Evolutionary conservation across 2,113 vertebrate species (phyloP).

Genomic region (Myiozetetes cayanensis): DNA sequence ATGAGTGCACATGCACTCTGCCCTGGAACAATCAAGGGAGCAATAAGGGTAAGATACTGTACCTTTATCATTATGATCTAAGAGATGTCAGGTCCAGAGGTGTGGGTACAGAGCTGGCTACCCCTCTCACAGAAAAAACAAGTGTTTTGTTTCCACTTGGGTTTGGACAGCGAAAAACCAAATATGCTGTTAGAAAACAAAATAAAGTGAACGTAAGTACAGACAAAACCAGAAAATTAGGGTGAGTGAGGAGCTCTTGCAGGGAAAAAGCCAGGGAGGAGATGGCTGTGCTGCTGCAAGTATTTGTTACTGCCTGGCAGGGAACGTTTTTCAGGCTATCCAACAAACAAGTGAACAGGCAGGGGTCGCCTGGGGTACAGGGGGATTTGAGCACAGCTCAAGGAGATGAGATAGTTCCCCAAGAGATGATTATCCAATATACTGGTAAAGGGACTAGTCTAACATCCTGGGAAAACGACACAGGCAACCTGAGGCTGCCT

Average conservation of each 20-base stretch:
- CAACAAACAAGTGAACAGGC: background rate
- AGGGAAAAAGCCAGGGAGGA: background rate
- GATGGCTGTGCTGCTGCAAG: background rate
- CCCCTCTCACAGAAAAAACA: constrained; percentile 7
- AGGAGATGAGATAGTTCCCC: background rate
- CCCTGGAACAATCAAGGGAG: background rate
- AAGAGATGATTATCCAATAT: background rate
- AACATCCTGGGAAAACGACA: background rate
- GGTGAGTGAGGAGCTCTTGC: background rate
- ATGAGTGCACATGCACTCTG: background rate
- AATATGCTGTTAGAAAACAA: background rate
- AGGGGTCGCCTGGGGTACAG: background rate
- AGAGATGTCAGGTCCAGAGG: background rate
- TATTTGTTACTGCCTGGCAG: background rate
- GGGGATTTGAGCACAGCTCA: background rate
- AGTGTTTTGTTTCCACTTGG: background rate
- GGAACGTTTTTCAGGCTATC: background rate
- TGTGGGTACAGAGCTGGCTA: background rate
- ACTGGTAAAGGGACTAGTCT: background rate
- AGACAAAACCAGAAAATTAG: background rate
- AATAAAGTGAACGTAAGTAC: background rate
- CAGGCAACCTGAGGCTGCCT: background rate
- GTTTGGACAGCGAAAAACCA: background rate
- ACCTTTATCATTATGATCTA: constrained; percentile 49
- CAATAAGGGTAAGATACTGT: background rate